Evolutionary conservation across 2,113 vertebrate genomes (phyloP).

Genomic region (Chlorodrepanis virens): DNA sequence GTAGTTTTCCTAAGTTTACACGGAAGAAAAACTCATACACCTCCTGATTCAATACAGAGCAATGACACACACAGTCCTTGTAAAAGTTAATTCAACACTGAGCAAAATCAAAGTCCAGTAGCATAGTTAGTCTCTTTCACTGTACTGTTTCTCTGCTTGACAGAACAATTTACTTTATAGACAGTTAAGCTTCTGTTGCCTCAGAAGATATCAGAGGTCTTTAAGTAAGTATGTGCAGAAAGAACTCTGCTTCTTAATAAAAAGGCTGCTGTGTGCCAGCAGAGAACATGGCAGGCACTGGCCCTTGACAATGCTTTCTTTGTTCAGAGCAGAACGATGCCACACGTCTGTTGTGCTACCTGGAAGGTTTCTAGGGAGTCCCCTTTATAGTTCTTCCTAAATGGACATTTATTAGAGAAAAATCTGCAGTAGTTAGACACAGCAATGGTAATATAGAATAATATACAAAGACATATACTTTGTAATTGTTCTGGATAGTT

Average conservation of each 20-base stretch:
- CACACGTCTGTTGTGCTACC: fast-evolving
- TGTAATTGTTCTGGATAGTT: neutral
- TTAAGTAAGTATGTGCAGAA: neutral
- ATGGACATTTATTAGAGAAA: neutral
- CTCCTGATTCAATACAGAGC: neutral
- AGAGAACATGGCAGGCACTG: fast-evolving
- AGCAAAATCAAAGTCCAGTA: neutral
- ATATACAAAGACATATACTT: neutral
- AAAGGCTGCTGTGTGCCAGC: neutral
- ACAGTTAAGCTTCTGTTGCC: neutral
- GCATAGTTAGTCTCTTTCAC: neutral
- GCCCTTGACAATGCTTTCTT: fast-evolving
- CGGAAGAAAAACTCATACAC: neutral
- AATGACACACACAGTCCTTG: neutral
- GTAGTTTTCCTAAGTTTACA: neutral
- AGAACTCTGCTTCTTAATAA: neutral
- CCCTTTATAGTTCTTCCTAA: neutral
- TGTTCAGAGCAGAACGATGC: neutral
- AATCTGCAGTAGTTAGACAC: neutral
- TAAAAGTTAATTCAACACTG: neutral
- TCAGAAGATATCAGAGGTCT: neutral
- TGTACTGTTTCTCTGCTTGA: neutral
- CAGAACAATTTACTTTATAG: neutral
- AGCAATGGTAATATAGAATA: neutral
- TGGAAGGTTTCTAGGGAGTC: neutral